Base-by-base conservation (phyloP, 2,113 vertebrate species). In the Lynx canadensis region DNA sequence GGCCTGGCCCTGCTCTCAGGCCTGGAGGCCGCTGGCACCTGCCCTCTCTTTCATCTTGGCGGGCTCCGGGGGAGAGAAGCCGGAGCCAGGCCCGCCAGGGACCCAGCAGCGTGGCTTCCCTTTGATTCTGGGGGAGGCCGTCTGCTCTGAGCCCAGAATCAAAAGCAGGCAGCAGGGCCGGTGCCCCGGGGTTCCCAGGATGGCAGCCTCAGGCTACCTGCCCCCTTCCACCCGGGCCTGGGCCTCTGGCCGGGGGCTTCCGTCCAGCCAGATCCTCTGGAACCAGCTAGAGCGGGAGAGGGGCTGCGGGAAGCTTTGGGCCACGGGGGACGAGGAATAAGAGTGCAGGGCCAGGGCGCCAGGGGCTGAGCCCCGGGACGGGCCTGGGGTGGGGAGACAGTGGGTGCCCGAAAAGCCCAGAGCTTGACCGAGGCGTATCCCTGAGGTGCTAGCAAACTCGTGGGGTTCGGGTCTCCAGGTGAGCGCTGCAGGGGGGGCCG, bases 61-160 rank as follows among this genome's bases (percentile, higher is more conserved):
- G 1, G 79, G 90, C 57, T 73, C 69, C 96, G 78, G 95, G 97
- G 84, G 92, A 96, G 79, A 85, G 71, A 12, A 85, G 76, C 63
- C 0, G 1, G 33, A n/a, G 74, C 79, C 89, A 36, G 79, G 82
- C 89, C 81, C 0, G 0, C 38, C 36, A 12, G 95, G 91, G 90
- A 65, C 81, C 23, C 19, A 27, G 60, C 88, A 36, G 69, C 0
- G 1, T 52, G 82, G 38, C 68, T 96, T 97, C 23, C n/a, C 96
- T 98, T 92, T 97, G 96, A 98, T 96, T 95, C 91, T 97, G 25
- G 4, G 14, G 0, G 92, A 87, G 95, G 41, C 82, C 23, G 48
- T 25, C 76, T 36, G 65, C 87, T 85, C 80, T 9, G 86, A 92
- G 93, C 91, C 83, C 57, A 73, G 57, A 82, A 97, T 96, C 96